Evolutionary conservation across 2,113 vertebrate species (phyloP), one percentile per base, ranked within the genome.

Genomic region (Elaphurus davidianus): DNA sequence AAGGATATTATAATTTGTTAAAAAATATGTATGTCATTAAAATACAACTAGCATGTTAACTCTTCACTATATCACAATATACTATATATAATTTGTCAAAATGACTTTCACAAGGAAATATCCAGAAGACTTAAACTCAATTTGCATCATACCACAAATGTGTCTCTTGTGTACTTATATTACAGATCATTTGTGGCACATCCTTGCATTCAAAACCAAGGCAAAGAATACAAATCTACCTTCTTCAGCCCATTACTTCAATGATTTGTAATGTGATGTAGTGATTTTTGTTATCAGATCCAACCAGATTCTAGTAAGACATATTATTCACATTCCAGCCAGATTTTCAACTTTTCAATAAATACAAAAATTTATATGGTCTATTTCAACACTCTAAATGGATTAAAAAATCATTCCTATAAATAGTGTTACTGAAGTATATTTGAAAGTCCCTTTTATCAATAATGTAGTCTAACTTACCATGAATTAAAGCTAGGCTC

Each of bases 341-440:
- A 60, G 33, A 78, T 91, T 97, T 64, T 55, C 36, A 88, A 90
- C 55, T 76, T 93, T 91, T 71, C 8, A 87, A 74, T 19, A 87
- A 91, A 64, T 79, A 23, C 23, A 45, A 96, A 93, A 87, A 36
- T 19, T 74, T 54, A 7, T 59, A 2, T 50, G 40, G 16, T 96
- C 12, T 76, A 82, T 76, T 95, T 87, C 28, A 87, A 25, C 60
- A 90, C 16, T 93, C 11, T 28, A 91, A 78, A 85, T 85, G 62
- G 74, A 55, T 62, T 90, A 1, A 95, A 91, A 93, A 86, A 43
- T 52, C 21, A 47, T 76, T 86, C 87, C 76, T 90, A 7, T 23
- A 71, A 83, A 95, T 96, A 84, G 11, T 60, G 12, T 81, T 88
- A 43, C 27, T 96, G 78, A 83, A 97, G 85, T 95, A 86, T 71